phyloP scores from a whole-genome alignment of 2,797 vertebrate genomes.

The Sebastes baramenuke region DNA sequence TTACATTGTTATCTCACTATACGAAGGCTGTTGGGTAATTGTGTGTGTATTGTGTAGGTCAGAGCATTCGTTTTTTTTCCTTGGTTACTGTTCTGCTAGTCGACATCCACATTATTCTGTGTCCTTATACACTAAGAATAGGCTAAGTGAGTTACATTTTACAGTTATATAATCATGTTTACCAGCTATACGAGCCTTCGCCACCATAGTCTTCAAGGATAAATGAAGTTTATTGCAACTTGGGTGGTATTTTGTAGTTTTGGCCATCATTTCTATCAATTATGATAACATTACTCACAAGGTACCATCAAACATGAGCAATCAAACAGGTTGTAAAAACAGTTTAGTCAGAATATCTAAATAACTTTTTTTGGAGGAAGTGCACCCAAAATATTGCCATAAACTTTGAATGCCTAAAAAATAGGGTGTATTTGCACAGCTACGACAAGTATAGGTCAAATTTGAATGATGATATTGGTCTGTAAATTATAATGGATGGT shows the following conservation, averaged over 20 bases:
- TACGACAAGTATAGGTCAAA: fast-evolving
- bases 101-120: too few species aligned
- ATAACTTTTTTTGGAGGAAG: neutral
- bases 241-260: neutral
- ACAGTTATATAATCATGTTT: neutral
- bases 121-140: neutral
- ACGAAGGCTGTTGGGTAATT: neutral
- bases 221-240: neutral
- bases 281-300: too few species aligned
- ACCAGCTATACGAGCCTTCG: neutral
- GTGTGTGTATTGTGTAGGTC: neutral
- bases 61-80: neutral
- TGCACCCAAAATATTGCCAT: neutral
- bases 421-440: neutral
- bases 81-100: neutral
- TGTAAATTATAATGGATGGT: neutral
- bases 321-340: too few species aligned
- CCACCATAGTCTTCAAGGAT: neutral
- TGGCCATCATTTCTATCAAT: too few species aligned
- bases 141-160: neutral
- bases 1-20: neutral
- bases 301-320: too few species aligned
- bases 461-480: neutral
- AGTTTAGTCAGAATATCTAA: neutral
- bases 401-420: too few species aligned